A percentile compares a stretch with the other conserved stretches of the same genome.
These are phyloP conservation scores for Perithous albicinctus DNA, from an alignment of 2,888 invertebrate species.

Conservation along the genomic window DNA sequence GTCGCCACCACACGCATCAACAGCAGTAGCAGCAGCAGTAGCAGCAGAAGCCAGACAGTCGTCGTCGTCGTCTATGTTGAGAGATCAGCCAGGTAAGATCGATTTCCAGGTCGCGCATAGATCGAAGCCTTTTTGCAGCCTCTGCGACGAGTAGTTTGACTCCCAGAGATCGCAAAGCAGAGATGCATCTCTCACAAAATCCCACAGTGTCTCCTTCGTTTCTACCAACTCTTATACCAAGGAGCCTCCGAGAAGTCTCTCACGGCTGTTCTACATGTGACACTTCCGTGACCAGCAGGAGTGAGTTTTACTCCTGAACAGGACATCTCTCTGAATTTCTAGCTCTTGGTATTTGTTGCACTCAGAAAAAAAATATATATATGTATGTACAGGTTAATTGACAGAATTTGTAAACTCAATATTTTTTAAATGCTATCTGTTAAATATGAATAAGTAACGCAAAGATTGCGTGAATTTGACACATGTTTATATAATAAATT, in stretches of 20 bases:
- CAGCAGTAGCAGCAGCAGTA: background rate
- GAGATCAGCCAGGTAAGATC: constrained; percentile 63
- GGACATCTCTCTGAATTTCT: constrained; percentile 2
- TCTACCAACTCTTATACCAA: background rate
- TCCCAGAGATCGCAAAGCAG: constrained; percentile 34
- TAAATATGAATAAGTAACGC: too few species aligned
- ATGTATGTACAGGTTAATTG: too few species aligned
- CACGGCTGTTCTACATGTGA: constrained; percentile 57
- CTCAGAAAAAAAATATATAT: too few species aligned
- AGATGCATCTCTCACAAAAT: constrained; percentile 55
- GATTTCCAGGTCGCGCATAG: constrained; percentile 65
- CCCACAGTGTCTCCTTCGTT: constrained; percentile 19
- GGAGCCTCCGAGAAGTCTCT: background rate
- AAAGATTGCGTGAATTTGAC: too few species aligned
- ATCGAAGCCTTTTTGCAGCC: constrained; percentile 40
- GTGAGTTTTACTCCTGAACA: constrained; percentile 31
- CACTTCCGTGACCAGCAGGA: constrained; percentile 62
- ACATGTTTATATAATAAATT: too few species aligned
- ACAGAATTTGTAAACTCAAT: too few species aligned
- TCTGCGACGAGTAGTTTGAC: constrained; percentile 20
- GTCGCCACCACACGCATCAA: constrained; percentile 1
- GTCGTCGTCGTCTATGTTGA: constrained; percentile 9
- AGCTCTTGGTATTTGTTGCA: background rate
- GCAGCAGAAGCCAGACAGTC: background rate
- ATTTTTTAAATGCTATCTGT: too few species aligned